A percentile compares a stretch with the other conserved stretches of the same genome.
phyloP scores from a whole-genome alignment of 1,140 invertebrate species.

The Pachyrhynchus sulphureomaculatus region DNA sequence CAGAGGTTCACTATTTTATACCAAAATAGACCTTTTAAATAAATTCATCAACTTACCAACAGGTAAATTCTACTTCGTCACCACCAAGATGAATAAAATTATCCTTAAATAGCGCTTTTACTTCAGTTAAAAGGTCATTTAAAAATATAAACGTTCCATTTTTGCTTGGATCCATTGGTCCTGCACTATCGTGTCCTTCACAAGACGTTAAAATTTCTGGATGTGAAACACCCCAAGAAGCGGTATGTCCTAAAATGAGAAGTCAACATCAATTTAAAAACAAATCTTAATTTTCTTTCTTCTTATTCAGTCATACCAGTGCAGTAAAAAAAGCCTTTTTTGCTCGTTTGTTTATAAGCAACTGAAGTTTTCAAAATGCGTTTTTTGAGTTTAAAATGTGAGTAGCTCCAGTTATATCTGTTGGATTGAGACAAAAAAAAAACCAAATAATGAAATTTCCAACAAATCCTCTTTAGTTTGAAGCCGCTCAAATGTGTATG shows the following conservation, averaged over 20 bases:
- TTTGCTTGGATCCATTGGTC: slow-evolving; percentile 76
- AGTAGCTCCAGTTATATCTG: too few species aligned
- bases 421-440: too few species aligned
- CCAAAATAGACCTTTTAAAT: not conserved
- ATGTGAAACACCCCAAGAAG: slow-evolving; percentile 77
- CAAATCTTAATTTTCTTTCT: too few species aligned
- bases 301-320: too few species aligned
- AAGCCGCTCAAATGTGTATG: too few species aligned
- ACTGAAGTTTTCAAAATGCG: too few species aligned
- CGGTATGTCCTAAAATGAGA: slow-evolving; percentile 74
- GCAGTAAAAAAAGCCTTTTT: too few species aligned
- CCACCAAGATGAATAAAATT: slow-evolving; percentile 86
- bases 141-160: slow-evolving; percentile 68
- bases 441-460: too few species aligned
- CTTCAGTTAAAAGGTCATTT: slow-evolving; percentile 67
- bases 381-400: too few species aligned
- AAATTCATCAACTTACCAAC: slow-evolving; percentile 66
- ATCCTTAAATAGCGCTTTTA: slow-evolving; percentile 71
- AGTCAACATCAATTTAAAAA: too few species aligned
- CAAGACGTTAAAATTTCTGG: slow-evolving; percentile 76
- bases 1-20: not conserved
- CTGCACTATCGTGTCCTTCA: slow-evolving; percentile 63
- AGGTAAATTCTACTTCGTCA: slow-evolving; percentile 85
- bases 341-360: too few species aligned
- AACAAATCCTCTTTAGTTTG: too few species aligned